Evolutionary conservation across 2,888 invertebrate genomes (phyloP).

Genomic region (Lampropteryx suffumata): DNA sequence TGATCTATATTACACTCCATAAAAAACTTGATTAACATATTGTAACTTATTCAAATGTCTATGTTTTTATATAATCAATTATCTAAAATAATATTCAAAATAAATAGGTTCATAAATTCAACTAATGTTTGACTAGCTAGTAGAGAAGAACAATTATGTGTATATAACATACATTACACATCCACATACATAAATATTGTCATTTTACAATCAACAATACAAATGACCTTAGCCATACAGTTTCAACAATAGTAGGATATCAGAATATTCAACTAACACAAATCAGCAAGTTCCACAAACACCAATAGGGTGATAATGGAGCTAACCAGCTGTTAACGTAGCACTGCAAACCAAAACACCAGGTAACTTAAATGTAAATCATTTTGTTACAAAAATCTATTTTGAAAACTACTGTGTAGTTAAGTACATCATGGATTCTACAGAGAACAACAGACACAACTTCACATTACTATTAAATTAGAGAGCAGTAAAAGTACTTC

Average conservation of each 20-base stretch:
- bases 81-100: constrained; percentile 43
- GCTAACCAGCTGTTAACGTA: no score
- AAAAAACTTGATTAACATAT: constrained; percentile 60
- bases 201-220: constrained; percentile 29
- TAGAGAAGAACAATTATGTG: constrained; percentile 32
- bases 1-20: constrained; percentile 63
- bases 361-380: no score
- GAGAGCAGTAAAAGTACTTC: no score
- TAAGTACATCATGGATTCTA: no score
- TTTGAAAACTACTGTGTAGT: no score
- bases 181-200: constrained; percentile 30
- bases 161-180: constrained; percentile 9
- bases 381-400: no score
- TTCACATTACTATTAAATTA: no score
- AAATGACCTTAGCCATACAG: constrained; percentile 13
- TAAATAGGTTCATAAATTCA: constrained; percentile 43
- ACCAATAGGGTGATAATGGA: background rate
- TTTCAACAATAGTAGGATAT: constrained; percentile 2
- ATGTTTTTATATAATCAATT: constrained; percentile 44
- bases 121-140: constrained; percentile 63
- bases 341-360: no score
- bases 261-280: constrained; percentile 10
- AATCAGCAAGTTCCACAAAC: constrained; percentile 7
- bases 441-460: no score
- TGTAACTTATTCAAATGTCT: constrained; percentile 46